Conservation (phyloP, 2,113 vertebrate genomes). For the Cyprinodon tularosa region DNA sequence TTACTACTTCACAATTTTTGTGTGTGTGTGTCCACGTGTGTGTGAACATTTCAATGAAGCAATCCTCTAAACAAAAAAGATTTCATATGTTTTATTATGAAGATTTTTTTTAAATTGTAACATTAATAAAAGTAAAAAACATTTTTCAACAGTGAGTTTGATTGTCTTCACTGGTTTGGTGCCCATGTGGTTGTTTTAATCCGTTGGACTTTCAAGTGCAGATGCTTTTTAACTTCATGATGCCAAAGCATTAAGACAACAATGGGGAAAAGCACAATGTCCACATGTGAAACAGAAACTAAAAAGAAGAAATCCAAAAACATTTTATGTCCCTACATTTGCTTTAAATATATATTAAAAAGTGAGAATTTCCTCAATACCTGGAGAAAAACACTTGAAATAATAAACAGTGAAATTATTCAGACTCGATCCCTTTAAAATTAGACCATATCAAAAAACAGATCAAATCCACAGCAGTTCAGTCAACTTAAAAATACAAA, state of each 20-base stretch:
- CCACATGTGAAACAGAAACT: constrained; percentile 21
- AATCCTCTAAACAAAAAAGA: not conserved
- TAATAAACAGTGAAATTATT: constrained; percentile 43
- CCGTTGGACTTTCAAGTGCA: constrained; percentile 35
- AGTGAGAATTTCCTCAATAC: constrained; percentile 9
- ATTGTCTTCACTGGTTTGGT: constrained; percentile 34
- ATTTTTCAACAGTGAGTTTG: constrained; percentile 37
- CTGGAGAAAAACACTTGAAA: constrained; percentile 23
- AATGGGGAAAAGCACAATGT: constrained; percentile 22
- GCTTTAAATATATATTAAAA: constrained; percentile 21
- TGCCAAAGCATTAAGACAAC: constrained; percentile 4
- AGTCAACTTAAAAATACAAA: constrained; percentile 33
- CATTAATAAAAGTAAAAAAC: constrained; percentile 54
- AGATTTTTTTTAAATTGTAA: constrained; percentile 56
- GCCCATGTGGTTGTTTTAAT: constrained; percentile 18
- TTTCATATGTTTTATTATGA: constrained; percentile 10
- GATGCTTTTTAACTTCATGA: constrained; percentile 18
- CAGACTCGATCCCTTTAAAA: constrained; percentile 56
- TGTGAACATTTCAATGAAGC: not conserved
- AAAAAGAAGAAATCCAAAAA: constrained; percentile 28
- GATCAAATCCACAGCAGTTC: constrained; percentile 37
- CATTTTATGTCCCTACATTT: constrained; percentile 42
- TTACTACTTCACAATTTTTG: too few relatives aligned
- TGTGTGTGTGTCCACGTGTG: not conserved
- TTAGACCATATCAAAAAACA: constrained; percentile 18